phyloP scores from a whole-genome alignment of 1,140 invertebrate species.

The Bombus pascuorum region DNA sequence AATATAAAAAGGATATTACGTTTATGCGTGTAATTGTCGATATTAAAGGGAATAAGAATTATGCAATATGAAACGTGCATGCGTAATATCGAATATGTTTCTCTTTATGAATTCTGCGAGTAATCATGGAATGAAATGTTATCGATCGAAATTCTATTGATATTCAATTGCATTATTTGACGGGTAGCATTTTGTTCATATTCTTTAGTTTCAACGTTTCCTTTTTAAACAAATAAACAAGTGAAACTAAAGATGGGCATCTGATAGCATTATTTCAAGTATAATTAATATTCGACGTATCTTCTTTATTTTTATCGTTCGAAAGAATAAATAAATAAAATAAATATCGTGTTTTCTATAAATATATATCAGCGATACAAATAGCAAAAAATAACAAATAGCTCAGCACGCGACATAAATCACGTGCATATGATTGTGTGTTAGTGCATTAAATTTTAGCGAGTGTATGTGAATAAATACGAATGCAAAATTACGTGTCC shows the following conservation, averaged over 20 bases:
- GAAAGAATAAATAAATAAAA: background rate
- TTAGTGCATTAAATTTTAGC: background rate
- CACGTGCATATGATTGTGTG: background rate
- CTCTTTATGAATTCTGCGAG: background rate
- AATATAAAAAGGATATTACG: background rate
- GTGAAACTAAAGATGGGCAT: too few species aligned
- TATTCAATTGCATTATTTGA: background rate
- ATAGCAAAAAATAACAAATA: background rate
- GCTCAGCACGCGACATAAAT: background rate
- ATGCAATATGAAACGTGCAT: conserved; percentile 13
- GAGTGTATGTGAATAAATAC: background rate
- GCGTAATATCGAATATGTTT: background rate
- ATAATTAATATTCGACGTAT: background rate
- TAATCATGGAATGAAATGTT: background rate
- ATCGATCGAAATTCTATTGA: background rate
- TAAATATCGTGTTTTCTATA: background rate
- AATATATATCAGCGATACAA: background rate
- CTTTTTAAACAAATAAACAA: too few species aligned
- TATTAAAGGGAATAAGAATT: background rate
- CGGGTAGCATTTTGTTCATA: too few species aligned
- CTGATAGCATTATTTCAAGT: too few species aligned
- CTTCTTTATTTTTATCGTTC: background rate
- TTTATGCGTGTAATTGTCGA: background rate
- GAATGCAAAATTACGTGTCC: background rate
- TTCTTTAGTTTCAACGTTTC: too few species aligned